Evolutionary conservation across 2,888 invertebrate species (phyloP).

Genomic region (Idaea dimidiata): DNA sequence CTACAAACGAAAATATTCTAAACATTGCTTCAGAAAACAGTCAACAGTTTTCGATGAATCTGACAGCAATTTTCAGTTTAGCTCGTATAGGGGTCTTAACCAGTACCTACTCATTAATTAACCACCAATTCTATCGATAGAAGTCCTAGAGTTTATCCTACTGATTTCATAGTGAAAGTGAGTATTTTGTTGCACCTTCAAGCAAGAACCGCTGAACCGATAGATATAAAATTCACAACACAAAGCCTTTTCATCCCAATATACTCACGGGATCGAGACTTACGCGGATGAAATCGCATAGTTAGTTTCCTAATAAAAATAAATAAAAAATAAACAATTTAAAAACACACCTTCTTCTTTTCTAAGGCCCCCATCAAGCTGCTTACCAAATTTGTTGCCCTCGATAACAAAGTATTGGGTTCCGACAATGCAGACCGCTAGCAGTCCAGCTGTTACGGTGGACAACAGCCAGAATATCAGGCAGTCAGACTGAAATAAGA

Average conservation of each 20-base stretch:
- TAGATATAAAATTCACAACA: too few relatives aligned
- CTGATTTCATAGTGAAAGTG: too few relatives aligned
- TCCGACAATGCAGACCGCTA: slow-evolving; percentile 83
- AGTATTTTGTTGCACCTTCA: slow-evolving; percentile 11
- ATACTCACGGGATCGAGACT: neutral
- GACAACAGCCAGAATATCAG: slow-evolving; percentile 84
- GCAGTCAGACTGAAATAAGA: slow-evolving; percentile 79
- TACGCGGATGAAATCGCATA: neutral
- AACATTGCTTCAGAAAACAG: too few relatives aligned
- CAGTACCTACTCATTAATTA: too few relatives aligned
- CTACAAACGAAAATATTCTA: too few relatives aligned
- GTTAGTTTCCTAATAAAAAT: slow-evolving; percentile 19
- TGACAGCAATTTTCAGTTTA: too few relatives aligned
- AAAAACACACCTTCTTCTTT: slow-evolving; percentile 75
- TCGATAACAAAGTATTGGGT: slow-evolving; percentile 85
- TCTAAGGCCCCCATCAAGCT: slow-evolving; percentile 50
- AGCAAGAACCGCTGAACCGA: slow-evolving; percentile 9
- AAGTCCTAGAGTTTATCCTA: too few relatives aligned
- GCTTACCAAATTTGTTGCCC: slow-evolving; percentile 83
- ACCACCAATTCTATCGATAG: too few relatives aligned
- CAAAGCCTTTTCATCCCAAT: neutral
- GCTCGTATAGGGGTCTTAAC: too few relatives aligned
- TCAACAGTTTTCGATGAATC: too few relatives aligned
- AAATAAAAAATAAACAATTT: slow-evolving; percentile 43
- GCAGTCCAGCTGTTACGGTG: slow-evolving; percentile 83